Evolutionary conservation across 1,140 invertebrate species (phyloP).

Genomic region (Neuroterus valhalla): DNA sequence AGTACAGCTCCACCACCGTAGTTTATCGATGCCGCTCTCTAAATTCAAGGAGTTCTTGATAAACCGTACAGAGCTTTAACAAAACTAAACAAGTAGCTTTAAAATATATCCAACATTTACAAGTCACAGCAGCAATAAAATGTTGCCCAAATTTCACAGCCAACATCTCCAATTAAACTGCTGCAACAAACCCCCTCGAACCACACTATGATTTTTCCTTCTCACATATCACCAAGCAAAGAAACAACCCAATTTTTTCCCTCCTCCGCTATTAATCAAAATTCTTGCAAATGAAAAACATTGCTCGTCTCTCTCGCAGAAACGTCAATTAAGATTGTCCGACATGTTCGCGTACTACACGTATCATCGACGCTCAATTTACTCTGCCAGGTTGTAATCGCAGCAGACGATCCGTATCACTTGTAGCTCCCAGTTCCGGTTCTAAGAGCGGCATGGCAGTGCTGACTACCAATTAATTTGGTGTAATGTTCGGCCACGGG

Average conservation of each 20-base stretch:
- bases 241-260: neutral
- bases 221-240: neutral
- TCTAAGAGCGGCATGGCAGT: neutral
- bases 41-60: no score
- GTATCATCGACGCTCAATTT: slow-evolving; percentile 11
- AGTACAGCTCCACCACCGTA: no score
- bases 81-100: no score
- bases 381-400: slow-evolving; percentile 14
- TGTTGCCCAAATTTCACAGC: no score
- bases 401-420: slow-evolving; percentile 14
- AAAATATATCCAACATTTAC: no score
- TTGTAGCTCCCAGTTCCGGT: slow-evolving; percentile 24
- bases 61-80: no score
- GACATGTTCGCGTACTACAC: neutral
- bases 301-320: neutral
- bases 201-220: neutral
- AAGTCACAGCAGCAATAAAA: no score
- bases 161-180: no score
- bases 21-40: no score
- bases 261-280: neutral
- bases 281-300: neutral
- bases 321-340: slow-evolving; percentile 17
- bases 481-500: slow-evolving; percentile 17
- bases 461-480: slow-evolving; percentile 28
- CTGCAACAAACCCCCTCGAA: no score